phyloP scores from a whole-genome alignment of 92 coral and sea anemone genomes.

The Epizoanthus fatuus region DNA sequence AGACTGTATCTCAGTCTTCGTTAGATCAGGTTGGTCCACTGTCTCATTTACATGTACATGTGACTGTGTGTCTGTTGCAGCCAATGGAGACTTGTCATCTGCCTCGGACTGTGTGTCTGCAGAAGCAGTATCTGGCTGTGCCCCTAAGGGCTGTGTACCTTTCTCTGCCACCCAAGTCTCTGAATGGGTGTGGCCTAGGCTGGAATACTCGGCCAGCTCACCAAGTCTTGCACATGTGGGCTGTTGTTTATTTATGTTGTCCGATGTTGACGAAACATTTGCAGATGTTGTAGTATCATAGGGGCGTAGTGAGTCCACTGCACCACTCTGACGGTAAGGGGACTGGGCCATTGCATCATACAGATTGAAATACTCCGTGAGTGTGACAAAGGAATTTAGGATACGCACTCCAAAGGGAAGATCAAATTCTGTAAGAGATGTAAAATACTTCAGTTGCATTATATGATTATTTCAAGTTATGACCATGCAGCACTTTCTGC shows the following conservation, averaged over 20 bases:
- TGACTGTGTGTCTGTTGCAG: not conserved
- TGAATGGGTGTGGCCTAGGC: not conserved
- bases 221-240: conserved; percentile 32
- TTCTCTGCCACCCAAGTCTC: not conserved
- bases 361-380: conserved; percentile 69
- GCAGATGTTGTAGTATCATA: not conserved
- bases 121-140: not conserved
- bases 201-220: conserved; percentile 32
- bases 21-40: not conserved
- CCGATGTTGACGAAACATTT: not conserved
- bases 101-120: not conserved
- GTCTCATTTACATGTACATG: not conserved
- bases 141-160: not conserved
- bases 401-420: conserved; percentile 96
- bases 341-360: conserved; percentile 79
- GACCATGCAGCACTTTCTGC: not conserved
- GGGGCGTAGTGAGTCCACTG: conserved; percentile 28
- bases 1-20: not conserved
- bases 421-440: conserved; percentile 64
- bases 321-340: conserved; percentile 76
- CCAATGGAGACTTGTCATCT: not conserved
- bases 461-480: not conserved
- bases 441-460: not conserved
- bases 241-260: not conserved
- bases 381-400: conserved; percentile 81